A percentile compares a stretch with the other conserved stretches of the same genome.
These are phyloP conservation scores for Campylorhamphus procurvoides DNA, from an alignment of 2,113 vertebrate species.

Conservation along the genomic window DNA sequence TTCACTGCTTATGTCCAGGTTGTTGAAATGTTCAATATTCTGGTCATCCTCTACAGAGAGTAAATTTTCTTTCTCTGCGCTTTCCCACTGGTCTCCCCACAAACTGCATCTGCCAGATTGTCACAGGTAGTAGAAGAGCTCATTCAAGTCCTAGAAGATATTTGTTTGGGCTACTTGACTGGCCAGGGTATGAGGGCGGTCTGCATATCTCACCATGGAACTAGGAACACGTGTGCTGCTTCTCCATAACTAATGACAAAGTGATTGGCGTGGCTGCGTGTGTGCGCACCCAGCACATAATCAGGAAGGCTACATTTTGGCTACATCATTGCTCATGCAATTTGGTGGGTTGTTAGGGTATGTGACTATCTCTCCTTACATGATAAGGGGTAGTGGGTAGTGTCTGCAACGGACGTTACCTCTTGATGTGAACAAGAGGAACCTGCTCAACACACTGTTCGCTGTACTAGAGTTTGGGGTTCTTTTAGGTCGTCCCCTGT, in stretches of 20 bases:
- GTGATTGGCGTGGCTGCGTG: neutral
- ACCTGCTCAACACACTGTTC: neutral
- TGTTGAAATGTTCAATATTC: neutral
- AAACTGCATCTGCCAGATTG: neutral
- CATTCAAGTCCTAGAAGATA: neutral
- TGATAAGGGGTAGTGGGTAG: neutral
- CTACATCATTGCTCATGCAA: neutral
- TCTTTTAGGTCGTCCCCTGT: neutral
- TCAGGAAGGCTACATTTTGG: neutral
- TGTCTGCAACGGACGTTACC: neutral
- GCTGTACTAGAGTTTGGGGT: too few relatives aligned
- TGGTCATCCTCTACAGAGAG: neutral
- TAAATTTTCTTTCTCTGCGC: neutral
- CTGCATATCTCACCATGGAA: neutral
- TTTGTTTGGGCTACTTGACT: neutral
- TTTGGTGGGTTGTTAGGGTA: neutral
- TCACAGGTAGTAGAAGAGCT: neutral
- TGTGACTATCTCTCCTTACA: neutral
- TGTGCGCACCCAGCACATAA: neutral
- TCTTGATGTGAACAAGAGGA: neutral
- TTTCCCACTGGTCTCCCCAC: neutral
- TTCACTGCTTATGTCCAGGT: neutral
- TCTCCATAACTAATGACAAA: neutral
- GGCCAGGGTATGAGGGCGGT: neutral
- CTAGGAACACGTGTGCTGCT: accelerated